Conservation (phyloP, 1,140 invertebrate species). For the Atta colombica region DNA sequence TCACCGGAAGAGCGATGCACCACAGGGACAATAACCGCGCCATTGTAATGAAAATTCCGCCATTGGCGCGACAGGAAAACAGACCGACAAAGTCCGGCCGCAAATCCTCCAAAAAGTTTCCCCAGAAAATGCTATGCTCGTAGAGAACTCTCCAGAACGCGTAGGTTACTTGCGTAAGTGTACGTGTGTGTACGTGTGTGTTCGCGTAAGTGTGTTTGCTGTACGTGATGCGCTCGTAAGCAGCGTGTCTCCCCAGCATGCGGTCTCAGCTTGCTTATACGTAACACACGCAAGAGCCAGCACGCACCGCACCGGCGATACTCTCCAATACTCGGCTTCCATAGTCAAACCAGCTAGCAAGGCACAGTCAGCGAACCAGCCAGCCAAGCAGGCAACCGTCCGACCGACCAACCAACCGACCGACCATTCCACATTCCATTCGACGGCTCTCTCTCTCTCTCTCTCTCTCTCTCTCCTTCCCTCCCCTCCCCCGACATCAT, state of each 20-base stretch:
- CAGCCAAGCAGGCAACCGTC: slow-evolving; percentile 36
- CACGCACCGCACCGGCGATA: slow-evolving; percentile 66
- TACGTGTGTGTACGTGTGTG: background rate
- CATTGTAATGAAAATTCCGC: slow-evolving; percentile 59
- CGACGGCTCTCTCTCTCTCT: slow-evolving; percentile 73
- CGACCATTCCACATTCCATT: slow-evolving; percentile 85
- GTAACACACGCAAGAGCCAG: slow-evolving; percentile 37
- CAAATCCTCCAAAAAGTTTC: slow-evolving; percentile 34
- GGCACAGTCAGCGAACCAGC: slow-evolving; percentile 24
- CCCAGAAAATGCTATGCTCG: slow-evolving; percentile 34
- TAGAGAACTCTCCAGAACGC: background rate
- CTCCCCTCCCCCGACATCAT: slow-evolving; percentile 72
- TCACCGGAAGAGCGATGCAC: slow-evolving; percentile 20
- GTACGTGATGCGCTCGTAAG: background rate
- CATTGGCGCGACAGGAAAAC: slow-evolving; percentile 43
- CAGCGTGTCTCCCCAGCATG: slow-evolving; percentile 8
- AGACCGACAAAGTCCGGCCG: background rate
- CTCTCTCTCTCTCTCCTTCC: slow-evolving; percentile 27
- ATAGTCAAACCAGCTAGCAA: slow-evolving; percentile 32
- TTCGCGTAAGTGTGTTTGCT: background rate
- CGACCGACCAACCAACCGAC: slow-evolving; percentile 76
- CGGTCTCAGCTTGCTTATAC: slow-evolving; percentile 37
- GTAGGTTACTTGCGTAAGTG: slow-evolving; percentile 9
- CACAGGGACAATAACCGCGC: slow-evolving; percentile 26
- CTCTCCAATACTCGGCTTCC: slow-evolving; percentile 51